Evolutionary conservation across 2,113 vertebrate species (phyloP).

Genomic region (Apeltes quadracus): DNA sequence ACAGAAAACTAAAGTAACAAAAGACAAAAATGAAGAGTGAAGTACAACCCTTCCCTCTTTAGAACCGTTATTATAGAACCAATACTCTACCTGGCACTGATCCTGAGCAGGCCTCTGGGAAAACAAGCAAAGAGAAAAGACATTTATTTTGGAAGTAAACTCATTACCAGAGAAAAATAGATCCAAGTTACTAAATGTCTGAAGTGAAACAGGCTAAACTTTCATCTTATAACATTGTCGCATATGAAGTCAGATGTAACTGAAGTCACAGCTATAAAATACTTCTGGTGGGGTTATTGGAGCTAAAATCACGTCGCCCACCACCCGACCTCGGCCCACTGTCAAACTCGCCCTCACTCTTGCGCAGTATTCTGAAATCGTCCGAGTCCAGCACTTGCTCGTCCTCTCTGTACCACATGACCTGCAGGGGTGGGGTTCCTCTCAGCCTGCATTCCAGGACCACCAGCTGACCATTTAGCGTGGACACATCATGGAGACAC

Average conservation of each 20-base stretch:
- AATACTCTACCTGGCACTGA: conserved; percentile 81
- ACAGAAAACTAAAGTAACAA: background rate
- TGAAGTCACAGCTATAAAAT: background rate
- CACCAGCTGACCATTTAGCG: conserved; percentile 85
- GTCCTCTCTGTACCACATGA: conserved; percentile 87
- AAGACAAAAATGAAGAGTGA: background rate
- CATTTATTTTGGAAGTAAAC: background rate
- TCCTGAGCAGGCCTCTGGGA: conserved; percentile 86
- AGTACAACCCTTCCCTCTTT: background rate
- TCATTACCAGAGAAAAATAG: background rate
- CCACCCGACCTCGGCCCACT: background rate
- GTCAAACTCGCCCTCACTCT: conserved; percentile 77
- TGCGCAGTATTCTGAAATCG: conserved; percentile 87
- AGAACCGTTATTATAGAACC: background rate
- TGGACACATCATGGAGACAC: conserved; percentile 85
- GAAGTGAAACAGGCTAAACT: background rate
- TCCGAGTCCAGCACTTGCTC: conserved; percentile 85
- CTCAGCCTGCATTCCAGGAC: conserved; percentile 87
- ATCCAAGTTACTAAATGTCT: background rate
- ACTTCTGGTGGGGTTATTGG: background rate
- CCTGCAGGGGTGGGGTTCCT: conserved; percentile 81
- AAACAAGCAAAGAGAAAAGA: conserved; percentile 52
- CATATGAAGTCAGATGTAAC: background rate
- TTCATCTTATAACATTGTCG: background rate
- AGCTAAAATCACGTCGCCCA: background rate